A percentile compares a stretch with the other conserved stretches of the same genome.
Evolutionary conservation across 2,113 vertebrate genomes (phyloP).

Genomic region (Zapornia atra): DNA sequence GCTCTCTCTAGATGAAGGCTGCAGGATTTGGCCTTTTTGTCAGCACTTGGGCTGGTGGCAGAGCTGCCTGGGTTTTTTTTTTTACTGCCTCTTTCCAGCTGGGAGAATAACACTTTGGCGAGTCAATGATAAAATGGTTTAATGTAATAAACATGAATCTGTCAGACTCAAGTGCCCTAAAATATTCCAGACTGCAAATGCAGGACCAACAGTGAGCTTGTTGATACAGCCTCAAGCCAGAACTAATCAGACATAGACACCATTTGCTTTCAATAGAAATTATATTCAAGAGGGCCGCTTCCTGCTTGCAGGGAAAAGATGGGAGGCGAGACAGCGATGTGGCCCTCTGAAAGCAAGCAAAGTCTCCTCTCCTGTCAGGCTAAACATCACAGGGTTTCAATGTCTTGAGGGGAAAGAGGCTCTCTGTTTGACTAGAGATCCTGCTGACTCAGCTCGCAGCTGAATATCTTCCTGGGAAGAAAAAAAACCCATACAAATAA

Average conservation of each 20-base stretch:
- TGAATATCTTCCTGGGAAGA: background rate
- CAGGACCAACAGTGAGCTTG: conserved; percentile 45
- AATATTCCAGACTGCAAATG: conserved; percentile 45
- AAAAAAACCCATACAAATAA: background rate
- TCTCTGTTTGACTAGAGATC: background rate
- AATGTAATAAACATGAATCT: conserved; percentile 60
- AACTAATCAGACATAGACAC: conserved; percentile 65
- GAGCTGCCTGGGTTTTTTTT: background rate
- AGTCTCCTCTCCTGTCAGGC: background rate
- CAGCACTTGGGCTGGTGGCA: background rate
- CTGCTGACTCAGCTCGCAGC: conserved; percentile 45
- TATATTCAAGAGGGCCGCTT: conserved; percentile 46
- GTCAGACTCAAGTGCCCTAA: conserved; percentile 47
- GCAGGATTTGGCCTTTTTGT: background rate
- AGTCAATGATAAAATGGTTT: conserved; percentile 14
- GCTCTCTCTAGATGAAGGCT: background rate
- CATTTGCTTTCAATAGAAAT: conserved; percentile 64
- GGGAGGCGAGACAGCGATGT: background rate
- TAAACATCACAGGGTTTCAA: background rate
- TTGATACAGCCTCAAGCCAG: conserved; percentile 61
- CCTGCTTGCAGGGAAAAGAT: background rate
- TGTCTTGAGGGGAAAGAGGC: background rate
- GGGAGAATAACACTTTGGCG: background rate
- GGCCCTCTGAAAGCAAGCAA: background rate
- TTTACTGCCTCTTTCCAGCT: background rate